Evolutionary conservation across 2,888 invertebrate genomes (phyloP), one percentile per base, ranked within the genome.

Genomic region (Scaeva pyrastri): DNA sequence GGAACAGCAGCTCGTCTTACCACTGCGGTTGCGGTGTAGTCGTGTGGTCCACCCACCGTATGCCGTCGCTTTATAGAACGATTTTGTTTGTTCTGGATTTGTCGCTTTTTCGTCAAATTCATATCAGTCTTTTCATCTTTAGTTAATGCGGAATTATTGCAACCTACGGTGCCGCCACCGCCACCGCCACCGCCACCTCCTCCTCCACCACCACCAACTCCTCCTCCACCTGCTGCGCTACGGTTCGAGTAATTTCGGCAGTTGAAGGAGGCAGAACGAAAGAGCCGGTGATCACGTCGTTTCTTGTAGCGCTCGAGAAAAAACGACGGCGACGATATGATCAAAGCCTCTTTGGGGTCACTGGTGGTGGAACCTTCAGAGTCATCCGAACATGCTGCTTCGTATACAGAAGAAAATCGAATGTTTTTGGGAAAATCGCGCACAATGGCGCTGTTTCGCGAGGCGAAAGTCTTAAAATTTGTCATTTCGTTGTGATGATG

Each of bases 11-110:
- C 68, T 10, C 76, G 79, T 31, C 77, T 36, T 7, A 87, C 85
- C 76, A 84, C 77, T 41, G 80, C 77, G 7, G 90, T 90, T 16
- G 90, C 89, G 31, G 91, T 89, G 86, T 92, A 96, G 93, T 98
- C 98, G 93, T 97, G 97, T n/a, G 97, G 97, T 73, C 98, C 98
- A 86, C 98, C 98, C 10, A 98, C 97, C 0, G 98, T 98, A 93
- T 98, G 98, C 36, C 98, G 94, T 55, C 98, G 94, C 93, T 97
- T 97, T 90, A 97, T 97, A 87, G 96, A 96, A 66, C 93, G 91
- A 89, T 91, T 92, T 83, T 92, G 92, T 87, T 92, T 92, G 79
- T 92, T 92, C 88, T 93, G 92, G 85, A 92, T 93, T 91, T 96
- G 96, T 55, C 96, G 94, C 88, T 95, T 94, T 90, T 96, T 96